Evolutionary conservation across 2,797 vertebrate genomes (phyloP), one percentile per base, ranked within the genome.

Genomic region (Mustela erminea): DNA sequence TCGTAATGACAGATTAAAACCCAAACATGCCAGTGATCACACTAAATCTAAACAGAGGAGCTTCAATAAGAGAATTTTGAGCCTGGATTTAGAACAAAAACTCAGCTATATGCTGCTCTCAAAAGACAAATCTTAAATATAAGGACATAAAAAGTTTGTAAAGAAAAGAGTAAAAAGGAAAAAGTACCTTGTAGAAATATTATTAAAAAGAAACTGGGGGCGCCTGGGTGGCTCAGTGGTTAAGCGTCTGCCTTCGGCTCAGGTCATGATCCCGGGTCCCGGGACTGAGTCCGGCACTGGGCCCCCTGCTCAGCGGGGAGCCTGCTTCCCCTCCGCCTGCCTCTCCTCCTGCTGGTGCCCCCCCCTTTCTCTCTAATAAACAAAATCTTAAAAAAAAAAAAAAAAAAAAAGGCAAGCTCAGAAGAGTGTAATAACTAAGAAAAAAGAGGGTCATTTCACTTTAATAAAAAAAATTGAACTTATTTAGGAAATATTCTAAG

Each of bases 61-160:
- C n/a, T 60, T 84, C 66, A 62, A 17, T 84, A 92, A 70, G 49
- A 81, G 74, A 46, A 84, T 92, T 91, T 62, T 84, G 23, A 49
- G 41, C n/a, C 41, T 74, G 32, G 41, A 62, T 38, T 74, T 58
- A 56, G 81, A 62, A 91, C 46, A 54, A 41, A 80, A 91, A 56
- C 18, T 38, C 25, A 74, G 52, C 18, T 87, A 70, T 32, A 60
- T 20, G 29, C 64, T 62, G 15, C 80, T 84, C 35, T 18, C 54
- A 92, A 83, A 91, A 84, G 32, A 58, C 20, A 74, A 7, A 60
- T 18, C 78, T 72, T 72, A 27, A 72, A 46, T 74, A 60, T 38
- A 74, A 72, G 29, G 11, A 60, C 41, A 92, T 1, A 27, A 35
- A 82, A 82, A 72, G 12, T 72, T 60, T 83, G 29, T 17, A 49